Base-by-base conservation (phyloP, 2,797 vertebrate species). In the Pipistrellus pipistrellus region DNA sequence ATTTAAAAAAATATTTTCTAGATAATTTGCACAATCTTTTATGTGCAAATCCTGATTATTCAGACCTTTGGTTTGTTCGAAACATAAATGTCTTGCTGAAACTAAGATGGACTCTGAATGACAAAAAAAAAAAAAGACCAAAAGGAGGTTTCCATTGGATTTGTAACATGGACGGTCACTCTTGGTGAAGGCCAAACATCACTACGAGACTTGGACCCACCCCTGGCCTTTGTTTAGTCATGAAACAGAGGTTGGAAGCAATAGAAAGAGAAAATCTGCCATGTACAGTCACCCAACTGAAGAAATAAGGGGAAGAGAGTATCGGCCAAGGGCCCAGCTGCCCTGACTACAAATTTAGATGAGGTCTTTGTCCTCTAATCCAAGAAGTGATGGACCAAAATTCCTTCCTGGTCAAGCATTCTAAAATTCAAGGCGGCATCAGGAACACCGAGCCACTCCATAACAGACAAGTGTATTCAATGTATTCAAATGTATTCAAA, bases 1-100 rank as follows among this genome's bases (percentile, higher is more conserved):
- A 2, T 25, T 87, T 83, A 51, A 85, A 93, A 85, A 78, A 83
- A 57, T 46, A 68, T 11, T 85, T 89, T 35, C 55, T 57, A 78
- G 17, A 64, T 64, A 23, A 12, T 30, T 62, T 30, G 59, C 32
- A 62, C 6, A 44, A 35, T n/a, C 9, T 66, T 85, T 85, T 32
- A 44, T 21, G 25, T 23, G 9, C 5, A 57, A 48, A 62, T 46
- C 44, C 7, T n/a, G 35, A 62, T 86, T 51, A 64, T 8, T 62
- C 8, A 51, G 41, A 8, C 2, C n/a, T 89, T 51, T n/a, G 7
- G 5, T 73, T 46, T 73, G 8, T 7, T 38, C 6, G 32, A 76
- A 90, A 62, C 17, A 66, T 87, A 32, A 88, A 91, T 2, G 14
- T 25, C 30, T 82, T 80, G 13, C 11, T 51, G 21, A 44, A 69